Conservation (phyloP, 2,888 invertebrate species). For the Cotesia congregata region DNA sequence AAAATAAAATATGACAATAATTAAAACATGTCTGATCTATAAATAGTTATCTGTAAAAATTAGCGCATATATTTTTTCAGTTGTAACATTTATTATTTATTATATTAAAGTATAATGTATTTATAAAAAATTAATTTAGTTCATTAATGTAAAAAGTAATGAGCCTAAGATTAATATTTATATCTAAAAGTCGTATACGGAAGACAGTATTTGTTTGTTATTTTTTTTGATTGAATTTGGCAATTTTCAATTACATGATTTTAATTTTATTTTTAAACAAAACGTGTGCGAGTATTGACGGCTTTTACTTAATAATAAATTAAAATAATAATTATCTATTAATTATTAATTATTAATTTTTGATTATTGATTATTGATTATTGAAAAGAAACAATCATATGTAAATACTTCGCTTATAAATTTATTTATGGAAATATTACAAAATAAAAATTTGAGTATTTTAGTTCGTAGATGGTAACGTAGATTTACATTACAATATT, state of each 20-base stretch:
- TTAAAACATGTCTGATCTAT: slow-evolving; percentile 17
- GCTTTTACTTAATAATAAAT: slow-evolving; percentile 66
- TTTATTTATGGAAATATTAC: background rate
- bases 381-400: background rate
- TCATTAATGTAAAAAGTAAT: slow-evolving; percentile 53
- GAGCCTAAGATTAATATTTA: slow-evolving; percentile 43
- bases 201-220: background rate
- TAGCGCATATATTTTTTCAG: slow-evolving; percentile 45
- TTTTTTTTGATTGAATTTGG: background rate
- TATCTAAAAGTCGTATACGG: background rate
- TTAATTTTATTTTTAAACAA: background rate
- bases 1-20: slow-evolving; percentile 30
- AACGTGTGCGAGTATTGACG: slow-evolving; percentile 48
- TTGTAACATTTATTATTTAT: slow-evolving; percentile 64
- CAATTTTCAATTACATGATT: background rate
- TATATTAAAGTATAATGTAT: slow-evolving; percentile 61
- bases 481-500: background rate
- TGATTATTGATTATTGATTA: slow-evolving; percentile 44
- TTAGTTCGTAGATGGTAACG: background rate
- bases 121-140: slow-evolving; percentile 55
- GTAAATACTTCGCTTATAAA: background rate
- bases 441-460: background rate
- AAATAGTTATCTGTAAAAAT: slow-evolving; percentile 23
- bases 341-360: slow-evolving; percentile 69
- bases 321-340: slow-evolving; percentile 54